Percentiles rank a stretch among this genome's conserved stretches.
Conservation (phyloP, 2,888 invertebrate species). For the Meghimatium bilineatum region DNA sequence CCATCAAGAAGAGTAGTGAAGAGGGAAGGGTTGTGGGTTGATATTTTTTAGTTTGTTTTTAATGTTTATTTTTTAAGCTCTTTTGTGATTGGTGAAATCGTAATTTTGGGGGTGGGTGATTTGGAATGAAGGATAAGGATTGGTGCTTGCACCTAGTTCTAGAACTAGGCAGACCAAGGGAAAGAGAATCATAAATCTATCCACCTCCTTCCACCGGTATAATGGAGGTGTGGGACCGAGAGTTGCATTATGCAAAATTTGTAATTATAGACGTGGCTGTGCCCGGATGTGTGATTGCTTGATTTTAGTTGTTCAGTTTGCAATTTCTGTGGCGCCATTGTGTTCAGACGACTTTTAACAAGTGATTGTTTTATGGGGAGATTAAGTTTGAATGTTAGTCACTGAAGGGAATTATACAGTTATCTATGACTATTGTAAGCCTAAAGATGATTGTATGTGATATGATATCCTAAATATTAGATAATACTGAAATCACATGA, state of each 20-base stretch:
- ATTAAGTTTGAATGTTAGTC: too few species aligned
- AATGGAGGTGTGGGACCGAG: slow-evolving; percentile 6
- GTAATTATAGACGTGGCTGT: slow-evolving; percentile 31
- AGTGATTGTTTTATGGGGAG: too few species aligned
- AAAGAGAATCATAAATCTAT: slow-evolving; percentile 21
- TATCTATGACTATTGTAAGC: too few species aligned
- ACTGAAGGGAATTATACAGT: too few species aligned
- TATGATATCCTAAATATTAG: too few species aligned
- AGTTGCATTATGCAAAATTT: slow-evolving; percentile 39
- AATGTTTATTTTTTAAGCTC: not conserved
- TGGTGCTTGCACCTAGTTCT: not conserved
- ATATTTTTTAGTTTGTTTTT: not conserved
- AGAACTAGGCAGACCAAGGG: not conserved
- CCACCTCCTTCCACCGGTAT: slow-evolving; percentile 10
- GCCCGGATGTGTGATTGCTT: slow-evolving; percentile 25
- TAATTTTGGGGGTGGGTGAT: not conserved
- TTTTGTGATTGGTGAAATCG: too few species aligned
- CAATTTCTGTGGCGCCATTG: not conserved
- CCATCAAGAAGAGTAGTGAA: not conserved
- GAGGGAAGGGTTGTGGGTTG: not conserved
- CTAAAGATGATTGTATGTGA: too few species aligned
- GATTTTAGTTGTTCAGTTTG: slow-evolving; percentile 21
- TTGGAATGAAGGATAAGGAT: not conserved
- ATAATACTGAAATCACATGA: too few species aligned
- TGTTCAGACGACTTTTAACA: not conserved